Percentiles rank a stretch among this genome's conserved stretches.
These are phyloP conservation scores for Eupleurogrammus muticus DNA, from an alignment of 2,797 vertebrate species.

Conservation along the genomic window DNA sequence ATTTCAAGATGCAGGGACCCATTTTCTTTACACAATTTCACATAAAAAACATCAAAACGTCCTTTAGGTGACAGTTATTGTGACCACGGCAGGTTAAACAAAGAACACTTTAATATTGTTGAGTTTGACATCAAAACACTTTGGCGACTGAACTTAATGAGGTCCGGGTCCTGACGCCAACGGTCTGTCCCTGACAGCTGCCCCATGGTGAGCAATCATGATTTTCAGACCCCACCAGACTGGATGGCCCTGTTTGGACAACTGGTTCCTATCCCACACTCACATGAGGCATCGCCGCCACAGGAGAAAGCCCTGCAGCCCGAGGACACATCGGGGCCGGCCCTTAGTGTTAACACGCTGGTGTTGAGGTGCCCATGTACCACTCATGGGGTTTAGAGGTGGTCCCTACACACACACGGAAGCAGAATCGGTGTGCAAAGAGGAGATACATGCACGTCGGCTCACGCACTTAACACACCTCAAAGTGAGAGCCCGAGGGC, in stretches of 20 bases:
- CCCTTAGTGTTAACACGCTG: constrained; percentile 36
- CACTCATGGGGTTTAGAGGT: constrained; percentile 57
- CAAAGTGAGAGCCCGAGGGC: constrained; percentile 73
- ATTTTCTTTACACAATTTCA: constrained; percentile 17
- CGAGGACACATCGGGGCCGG: constrained; percentile 48
- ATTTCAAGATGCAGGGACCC: not conserved
- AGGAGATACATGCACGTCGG: constrained; percentile 20
- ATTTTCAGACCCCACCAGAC: constrained; percentile 66
- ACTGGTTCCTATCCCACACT: constrained; percentile 83
- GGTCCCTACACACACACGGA: constrained; percentile 40
- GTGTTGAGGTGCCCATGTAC: constrained; percentile 58
- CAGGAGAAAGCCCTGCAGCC: constrained; percentile 54
- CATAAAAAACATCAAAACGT: constrained; percentile 11
- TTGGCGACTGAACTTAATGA: constrained; percentile 61
- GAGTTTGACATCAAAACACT: constrained; percentile 72
- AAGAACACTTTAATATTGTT: constrained; percentile 58
- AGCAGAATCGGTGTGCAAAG: constrained; percentile 31
- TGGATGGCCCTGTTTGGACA: constrained; percentile 84
- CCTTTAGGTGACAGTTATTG: constrained; percentile 32
- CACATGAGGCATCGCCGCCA: constrained; percentile 55
- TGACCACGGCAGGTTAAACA: constrained; percentile 46
- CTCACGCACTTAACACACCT: constrained; percentile 56
- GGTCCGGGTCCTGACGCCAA: constrained; percentile 65
- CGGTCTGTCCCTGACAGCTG: constrained; percentile 58
- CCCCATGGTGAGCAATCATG: constrained; percentile 72